Conservation (phyloP, 2,888 invertebrate species). For the Acrobasis consociella region DNA sequence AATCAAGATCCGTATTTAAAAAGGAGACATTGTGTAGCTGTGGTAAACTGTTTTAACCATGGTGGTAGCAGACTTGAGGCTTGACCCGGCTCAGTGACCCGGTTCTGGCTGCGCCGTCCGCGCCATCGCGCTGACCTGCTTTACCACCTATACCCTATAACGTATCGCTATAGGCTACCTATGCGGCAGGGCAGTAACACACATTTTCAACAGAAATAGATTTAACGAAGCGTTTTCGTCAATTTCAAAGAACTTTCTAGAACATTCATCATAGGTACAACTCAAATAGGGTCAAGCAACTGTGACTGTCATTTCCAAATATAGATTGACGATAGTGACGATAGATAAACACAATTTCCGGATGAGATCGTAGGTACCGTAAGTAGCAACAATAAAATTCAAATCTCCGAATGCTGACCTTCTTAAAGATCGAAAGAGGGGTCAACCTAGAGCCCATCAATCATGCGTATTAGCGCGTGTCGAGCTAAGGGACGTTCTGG, state of each 20-base stretch:
- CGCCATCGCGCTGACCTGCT: constrained; percentile 52
- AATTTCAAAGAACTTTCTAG: neutral
- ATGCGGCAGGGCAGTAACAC: too few species aligned
- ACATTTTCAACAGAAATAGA: too few species aligned
- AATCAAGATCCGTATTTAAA: neutral
- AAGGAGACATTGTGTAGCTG: neutral
- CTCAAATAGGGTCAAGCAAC: constrained; percentile 2
- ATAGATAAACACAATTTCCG: neutral
- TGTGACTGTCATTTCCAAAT: constrained; percentile 6
- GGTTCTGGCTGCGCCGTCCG: constrained; percentile 45
- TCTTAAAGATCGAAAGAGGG: constrained; percentile 18
- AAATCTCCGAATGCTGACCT: constrained; percentile 1
- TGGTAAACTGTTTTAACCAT: neutral
- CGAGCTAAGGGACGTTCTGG: constrained; percentile 46
- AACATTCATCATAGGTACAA: neutral
- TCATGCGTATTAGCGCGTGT: constrained; percentile 42
- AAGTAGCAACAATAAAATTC: neutral
- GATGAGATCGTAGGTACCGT: neutral
- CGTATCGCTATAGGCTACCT: too few species aligned
- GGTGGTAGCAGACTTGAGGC: constrained; percentile 24
- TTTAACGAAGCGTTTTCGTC: neutral
- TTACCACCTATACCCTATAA: constrained; percentile 41
- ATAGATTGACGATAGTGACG: neutral
- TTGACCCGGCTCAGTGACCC: constrained; percentile 66
- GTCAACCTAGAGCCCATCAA: constrained; percentile 38